Evolutionary conservation across 2,888 invertebrate genomes (phyloP), one percentile per base, ranked within the genome.

Genomic region (Lordiphosa andalusiaca): DNA sequence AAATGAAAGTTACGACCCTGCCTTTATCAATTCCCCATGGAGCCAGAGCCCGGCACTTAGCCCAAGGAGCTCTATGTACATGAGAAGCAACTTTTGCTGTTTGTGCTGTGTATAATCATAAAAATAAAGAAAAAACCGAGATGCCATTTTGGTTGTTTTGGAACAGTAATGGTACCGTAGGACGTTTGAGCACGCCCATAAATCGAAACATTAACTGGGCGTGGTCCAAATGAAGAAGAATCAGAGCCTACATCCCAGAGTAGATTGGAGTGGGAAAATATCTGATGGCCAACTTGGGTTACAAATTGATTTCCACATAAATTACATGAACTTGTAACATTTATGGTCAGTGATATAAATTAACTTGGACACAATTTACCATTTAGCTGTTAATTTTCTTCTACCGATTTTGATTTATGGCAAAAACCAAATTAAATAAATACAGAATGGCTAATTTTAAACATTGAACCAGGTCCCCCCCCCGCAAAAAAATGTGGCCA

Each of bases 161-260:
- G 19, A 35, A 30, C 25, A 30, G 19, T 50, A 39, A 25, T 62
- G 52, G 72, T 46, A 48, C 55, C 53, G 41, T 41, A 55, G 53
- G 62, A 67, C 69, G 57, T 44, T 55, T 44, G 33, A 33, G 39
- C 13, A 39, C 38, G 67, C 35, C 49, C 25, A 73, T 81, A 83
- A 80, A 82, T 82, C 81, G 83, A 83, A 76, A 61, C 83, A 82
- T 83, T 82, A 83, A 85, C 16, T 50, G 69, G 85, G 74, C 85
- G 85, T 76, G 72, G 58, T 59, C 19, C 7, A 41, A 23, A 38
- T 30, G 2, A 41, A 30, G 36, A 40, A 30, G 35, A 36, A 12
- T n/a, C n/a, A 25, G 54, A 23, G 35, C 36, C 40, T 41, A 54
- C 46, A 5, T 30, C 25, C 16, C n/a, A n/a, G 7, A 38, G n/a